Evolutionary conservation across 2,797 vertebrate species (phyloP).

Genomic region (Microtus obscurus): DNA sequence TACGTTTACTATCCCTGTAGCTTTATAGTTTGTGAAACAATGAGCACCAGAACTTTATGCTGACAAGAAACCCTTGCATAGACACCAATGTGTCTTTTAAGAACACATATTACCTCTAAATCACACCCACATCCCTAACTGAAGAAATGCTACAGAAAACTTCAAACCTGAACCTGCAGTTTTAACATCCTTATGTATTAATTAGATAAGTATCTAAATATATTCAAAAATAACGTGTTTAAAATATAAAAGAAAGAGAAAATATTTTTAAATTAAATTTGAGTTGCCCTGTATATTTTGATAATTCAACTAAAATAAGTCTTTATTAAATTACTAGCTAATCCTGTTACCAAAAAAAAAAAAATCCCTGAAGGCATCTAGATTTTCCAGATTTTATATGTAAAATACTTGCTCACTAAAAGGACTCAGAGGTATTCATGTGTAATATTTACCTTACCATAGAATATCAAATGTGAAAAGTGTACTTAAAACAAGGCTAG

Average conservation of each 20-base stretch:
- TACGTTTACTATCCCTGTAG: not conserved
- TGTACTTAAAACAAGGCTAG: constrained; percentile 43
- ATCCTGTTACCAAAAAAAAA: constrained; percentile 1
- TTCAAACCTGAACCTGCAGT: not conserved
- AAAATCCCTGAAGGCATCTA: not conserved
- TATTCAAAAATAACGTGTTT: not conserved
- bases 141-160: not conserved
- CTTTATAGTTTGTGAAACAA: constrained; percentile 33
- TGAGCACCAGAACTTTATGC: not conserved
- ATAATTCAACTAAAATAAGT: not conserved
- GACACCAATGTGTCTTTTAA: not conserved
- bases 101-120: not conserved
- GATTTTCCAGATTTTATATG: constrained; percentile 13
- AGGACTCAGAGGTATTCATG: not conserved
- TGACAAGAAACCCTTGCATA: not conserved
- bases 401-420: not conserved
- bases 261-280: not conserved
- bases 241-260: not conserved
- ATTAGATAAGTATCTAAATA: not conserved
- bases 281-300: not conserved
- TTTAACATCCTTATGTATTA: not conserved
- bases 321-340: not conserved
- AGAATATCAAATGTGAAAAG: constrained; percentile 74
- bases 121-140: not conserved
- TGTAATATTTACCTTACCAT: constrained; percentile 57